Evolutionary conservation across 1,140 invertebrate species (phyloP), one percentile per base, ranked within the genome.

Genomic region (Euura lappo): DNA sequence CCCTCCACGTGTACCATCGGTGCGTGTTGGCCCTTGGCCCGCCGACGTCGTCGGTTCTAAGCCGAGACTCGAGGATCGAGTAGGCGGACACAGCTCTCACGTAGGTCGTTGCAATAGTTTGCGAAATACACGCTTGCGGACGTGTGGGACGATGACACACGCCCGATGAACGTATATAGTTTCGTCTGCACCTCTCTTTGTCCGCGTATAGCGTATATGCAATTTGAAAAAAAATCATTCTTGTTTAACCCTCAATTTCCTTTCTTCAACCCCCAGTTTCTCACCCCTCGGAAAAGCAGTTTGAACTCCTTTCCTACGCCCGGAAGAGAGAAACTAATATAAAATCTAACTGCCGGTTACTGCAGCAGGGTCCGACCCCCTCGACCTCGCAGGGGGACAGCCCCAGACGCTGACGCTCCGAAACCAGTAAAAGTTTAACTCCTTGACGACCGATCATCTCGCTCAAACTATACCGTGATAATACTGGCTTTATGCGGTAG

Each of bases 291-390:
- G 28, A 28, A 28, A 28, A 28, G 28, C 78, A 79, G 79, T 83
- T 80, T 81, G 68, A 76, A 76, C 76, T 77, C 75, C 81, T 79
- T 82, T 80, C 79, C 78, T 79, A 84, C 82, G 77, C 77, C 78
- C 77, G 77, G 74, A 81, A 83, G 83, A 85, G 28, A 28, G 84
- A 81, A 84, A 84, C 83, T 83, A 80, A 81, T 80, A 84, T 84
- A 85, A 85, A 85, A 84, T 85, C 80, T 81, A 79, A 78, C 79
- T 79, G 78, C 78, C 77, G 78, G 76, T 85, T 84, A 85, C 82
- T 84, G 75, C 79, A 28, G 13, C 3, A 28, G 28, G 13, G 3
- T 28, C 8, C 8, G 42, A 42, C 42, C 66, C 66, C 8, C 13
- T 64, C 60, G 8, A 10, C 13, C 13, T 42, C 28, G 66, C 51